phyloP scores from a whole-genome alignment of 2,797 vertebrate species.

The Silurus aristotelis region DNA sequence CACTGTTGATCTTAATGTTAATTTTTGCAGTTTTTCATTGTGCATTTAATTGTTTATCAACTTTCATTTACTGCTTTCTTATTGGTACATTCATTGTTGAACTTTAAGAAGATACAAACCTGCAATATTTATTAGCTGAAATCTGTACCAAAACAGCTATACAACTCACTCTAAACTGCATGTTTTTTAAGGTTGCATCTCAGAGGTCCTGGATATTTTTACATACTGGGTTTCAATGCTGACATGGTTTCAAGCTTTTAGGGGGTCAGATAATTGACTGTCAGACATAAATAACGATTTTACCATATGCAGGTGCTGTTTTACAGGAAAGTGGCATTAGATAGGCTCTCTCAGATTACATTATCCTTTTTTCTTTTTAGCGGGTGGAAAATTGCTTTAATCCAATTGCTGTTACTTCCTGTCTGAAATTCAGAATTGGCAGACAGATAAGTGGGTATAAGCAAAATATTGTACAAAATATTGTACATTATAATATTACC shows the following conservation, averaged over 20 bases:
- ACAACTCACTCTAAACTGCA: slow-evolving; percentile 4
- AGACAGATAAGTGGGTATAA: background rate
- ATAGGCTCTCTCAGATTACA: slow-evolving; percentile 50
- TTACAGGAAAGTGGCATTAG: slow-evolving; percentile 57
- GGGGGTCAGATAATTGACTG: slow-evolving; percentile 52
- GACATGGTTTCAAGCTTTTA: slow-evolving; percentile 53
- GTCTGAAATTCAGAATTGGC: background rate
- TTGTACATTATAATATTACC: slow-evolving; percentile 9
- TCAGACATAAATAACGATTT: slow-evolving; percentile 55
- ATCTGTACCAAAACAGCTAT: background rate
- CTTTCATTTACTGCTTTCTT: background rate
- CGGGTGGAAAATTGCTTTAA: slow-evolving; percentile 53
- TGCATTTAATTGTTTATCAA: background rate
- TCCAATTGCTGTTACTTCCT: slow-evolving; percentile 10
- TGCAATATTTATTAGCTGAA: background rate
- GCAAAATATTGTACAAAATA: background rate
- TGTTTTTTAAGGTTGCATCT: background rate
- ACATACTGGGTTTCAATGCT: slow-evolving; percentile 1
- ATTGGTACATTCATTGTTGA: background rate
- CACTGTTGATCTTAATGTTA: background rate
- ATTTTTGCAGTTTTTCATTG: background rate
- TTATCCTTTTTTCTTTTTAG: slow-evolving; percentile 47
- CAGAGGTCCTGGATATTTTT: slow-evolving; percentile 18
- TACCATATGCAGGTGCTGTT: slow-evolving; percentile 49
- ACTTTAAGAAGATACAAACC: background rate